Evolutionary conservation across 2,797 vertebrate genomes (phyloP), one percentile per base, ranked within the genome.

Genomic region (Trematomus bernacchii): DNA sequence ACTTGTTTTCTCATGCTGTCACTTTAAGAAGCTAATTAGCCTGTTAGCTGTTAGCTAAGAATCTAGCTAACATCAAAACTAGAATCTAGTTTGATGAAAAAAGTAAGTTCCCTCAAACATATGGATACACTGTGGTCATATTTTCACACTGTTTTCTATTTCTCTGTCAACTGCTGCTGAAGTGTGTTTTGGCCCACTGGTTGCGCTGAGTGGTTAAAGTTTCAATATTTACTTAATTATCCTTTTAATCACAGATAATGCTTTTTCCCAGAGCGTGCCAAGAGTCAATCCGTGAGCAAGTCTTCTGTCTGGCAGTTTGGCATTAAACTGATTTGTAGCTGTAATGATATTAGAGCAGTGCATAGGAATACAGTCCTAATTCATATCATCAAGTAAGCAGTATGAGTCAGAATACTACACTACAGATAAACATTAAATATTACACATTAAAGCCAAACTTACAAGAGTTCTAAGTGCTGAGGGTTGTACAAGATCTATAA

Each of bases 221-320:
- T 66, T 50, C 55, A 75, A 52, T 73, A 73, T 73, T 73, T 68
- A 68, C 53, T n/a, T 59, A 64, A 73, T 72, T 68, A 65, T 63
- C 68, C 53, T 44, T 76, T 73, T 64, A 68, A 75, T 76, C 53
- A 47, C 52, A 37, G 21, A 64, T 72, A 58, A 76, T 66, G 42
- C 40, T 15, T 76, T 63, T 72, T 19, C 60, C 61, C 60, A n/a
- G 4, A n/a, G 66, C 27, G 48, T 57, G 61, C 66, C 63, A 76
- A 33, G 33, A 67, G 43, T 58, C 66, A 63, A 37, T 76, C 65
- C 16, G 48, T 58, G 7, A 60, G 40, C 27, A 40, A 40, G 64
- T 42, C 37, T 73, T 61, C 42, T 37, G 47, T 72, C n/a, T 15
- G 43, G 18, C 33, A 48, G 16, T 70, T n/a, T 57, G 37, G 10